These are phyloP conservation scores for Gymnothorax javanicus DNA, from an alignment of 2,797 vertebrate species.

Conservation along the genomic window DNA sequence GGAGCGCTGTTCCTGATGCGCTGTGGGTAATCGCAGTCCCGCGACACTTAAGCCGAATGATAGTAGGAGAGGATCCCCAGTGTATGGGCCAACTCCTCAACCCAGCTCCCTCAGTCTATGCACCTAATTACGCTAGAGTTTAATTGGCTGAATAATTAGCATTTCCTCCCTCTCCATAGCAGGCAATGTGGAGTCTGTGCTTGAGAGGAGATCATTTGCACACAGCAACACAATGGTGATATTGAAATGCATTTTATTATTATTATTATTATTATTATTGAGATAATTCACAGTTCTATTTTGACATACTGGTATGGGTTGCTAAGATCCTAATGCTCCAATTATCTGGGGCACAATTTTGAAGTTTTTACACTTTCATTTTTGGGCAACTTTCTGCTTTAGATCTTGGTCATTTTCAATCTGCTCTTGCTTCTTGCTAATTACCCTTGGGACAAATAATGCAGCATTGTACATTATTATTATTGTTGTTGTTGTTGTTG, in stretches of 20 bases:
- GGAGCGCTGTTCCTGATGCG: not conserved
- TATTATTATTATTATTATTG: too few relatives aligned
- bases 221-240: not conserved
- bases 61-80: not conserved
- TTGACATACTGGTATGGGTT: too few relatives aligned
- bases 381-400: too few relatives aligned
- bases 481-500: not conserved
- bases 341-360: too few relatives aligned
- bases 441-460: too few relatives aligned
- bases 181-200: not conserved
- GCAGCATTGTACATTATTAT: not conserved
- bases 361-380: too few relatives aligned
- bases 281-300: too few relatives aligned
- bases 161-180: not conserved
- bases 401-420: too few relatives aligned
- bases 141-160: conserved; percentile 6
- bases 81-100: not conserved
- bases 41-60: not conserved
- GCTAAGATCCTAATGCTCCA: too few relatives aligned
- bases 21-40: not conserved
- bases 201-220: not conserved
- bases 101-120: not conserved
- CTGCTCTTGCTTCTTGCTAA: too few relatives aligned
- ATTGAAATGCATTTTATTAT: not conserved
- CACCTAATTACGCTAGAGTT: not conserved